Conservation (phyloP, 2,888 invertebrate species). For the Plusia festucae region DNA sequence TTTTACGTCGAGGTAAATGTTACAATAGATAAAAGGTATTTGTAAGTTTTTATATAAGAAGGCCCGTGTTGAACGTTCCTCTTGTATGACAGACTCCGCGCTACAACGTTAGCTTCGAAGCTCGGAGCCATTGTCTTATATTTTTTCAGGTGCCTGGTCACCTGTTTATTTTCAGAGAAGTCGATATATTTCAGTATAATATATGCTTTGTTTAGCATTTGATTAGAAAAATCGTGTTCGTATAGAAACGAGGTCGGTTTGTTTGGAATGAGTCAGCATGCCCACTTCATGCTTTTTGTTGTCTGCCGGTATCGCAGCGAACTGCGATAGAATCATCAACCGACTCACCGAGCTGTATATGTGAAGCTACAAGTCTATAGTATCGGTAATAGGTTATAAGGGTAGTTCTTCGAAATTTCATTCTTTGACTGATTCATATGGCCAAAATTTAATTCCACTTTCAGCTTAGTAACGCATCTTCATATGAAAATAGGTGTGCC, state of each 20-base stretch:
- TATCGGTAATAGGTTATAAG: constrained; percentile 13
- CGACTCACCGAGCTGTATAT: constrained; percentile 29
- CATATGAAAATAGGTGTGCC: too few relatives aligned
- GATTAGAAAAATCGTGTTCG: constrained; percentile 21
- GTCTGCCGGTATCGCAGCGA: neutral
- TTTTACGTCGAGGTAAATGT: constrained; percentile 39
- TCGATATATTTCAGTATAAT: constrained; percentile 3
- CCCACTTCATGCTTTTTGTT: constrained; percentile 37
- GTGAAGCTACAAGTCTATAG: constrained; percentile 9
- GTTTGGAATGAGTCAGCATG: constrained; percentile 11
- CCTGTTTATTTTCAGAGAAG: neutral
- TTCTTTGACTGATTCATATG: too few relatives aligned
- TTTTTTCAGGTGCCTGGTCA: neutral
- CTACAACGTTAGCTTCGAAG: neutral
- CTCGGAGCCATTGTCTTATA: neutral
- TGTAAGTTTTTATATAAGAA: neutral
- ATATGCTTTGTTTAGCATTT: neutral
- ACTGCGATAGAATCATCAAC: constrained; percentile 14
- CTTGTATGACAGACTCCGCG: neutral
- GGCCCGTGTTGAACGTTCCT: neutral
- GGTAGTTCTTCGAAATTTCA: too few relatives aligned
- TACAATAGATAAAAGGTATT: constrained; percentile 25
- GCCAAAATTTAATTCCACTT: too few relatives aligned
- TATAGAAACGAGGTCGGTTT: neutral
- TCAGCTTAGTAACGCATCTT: too few relatives aligned